Conservation (phyloP, 2,888 invertebrate species). For the Trissolcus japonicus region DNA sequence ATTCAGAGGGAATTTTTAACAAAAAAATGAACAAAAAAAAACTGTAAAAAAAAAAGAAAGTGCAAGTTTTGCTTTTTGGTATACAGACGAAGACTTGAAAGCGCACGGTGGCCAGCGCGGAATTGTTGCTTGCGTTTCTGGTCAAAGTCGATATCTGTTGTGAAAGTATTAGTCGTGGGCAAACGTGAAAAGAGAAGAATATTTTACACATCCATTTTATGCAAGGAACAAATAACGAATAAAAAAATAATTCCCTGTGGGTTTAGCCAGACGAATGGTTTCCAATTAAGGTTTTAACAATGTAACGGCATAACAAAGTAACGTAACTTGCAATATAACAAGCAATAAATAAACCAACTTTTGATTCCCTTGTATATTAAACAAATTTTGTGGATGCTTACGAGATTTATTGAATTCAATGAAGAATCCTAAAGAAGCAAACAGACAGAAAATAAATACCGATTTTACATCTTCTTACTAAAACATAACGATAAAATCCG, state of each 20-base stretch:
- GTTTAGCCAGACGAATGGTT: constrained; percentile 41
- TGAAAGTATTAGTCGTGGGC: constrained; percentile 53
- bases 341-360: constrained; percentile 75
- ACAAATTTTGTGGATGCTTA: constrained; percentile 74
- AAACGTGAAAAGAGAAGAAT: constrained; percentile 55
- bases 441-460: constrained; percentile 68
- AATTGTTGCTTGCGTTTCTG: neutral
- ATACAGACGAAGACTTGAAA: constrained; percentile 29
- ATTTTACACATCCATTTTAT: constrained; percentile 52
- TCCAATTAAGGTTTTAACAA: constrained; percentile 44
- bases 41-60: constrained; percentile 16
- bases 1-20: constrained; percentile 50
- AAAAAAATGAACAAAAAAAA: constrained; percentile 43
- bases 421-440: constrained; percentile 58
- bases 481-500: constrained; percentile 67
- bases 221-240: constrained; percentile 40
- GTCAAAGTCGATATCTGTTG: constrained; percentile 34
- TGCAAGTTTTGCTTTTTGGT: constrained; percentile 43
- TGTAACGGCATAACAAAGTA: constrained; percentile 67
- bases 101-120: neutral
- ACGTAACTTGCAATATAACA: constrained; percentile 74
- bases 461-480: constrained; percentile 77
- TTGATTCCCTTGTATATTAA: constrained; percentile 75
- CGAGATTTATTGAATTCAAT: constrained; percentile 72
- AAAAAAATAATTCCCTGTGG: constrained; percentile 34